These are phyloP conservation scores for Diplogasteroides magnus DNA, from an alignment of 1,140 invertebrate species.

Conservation along the genomic window DNA sequence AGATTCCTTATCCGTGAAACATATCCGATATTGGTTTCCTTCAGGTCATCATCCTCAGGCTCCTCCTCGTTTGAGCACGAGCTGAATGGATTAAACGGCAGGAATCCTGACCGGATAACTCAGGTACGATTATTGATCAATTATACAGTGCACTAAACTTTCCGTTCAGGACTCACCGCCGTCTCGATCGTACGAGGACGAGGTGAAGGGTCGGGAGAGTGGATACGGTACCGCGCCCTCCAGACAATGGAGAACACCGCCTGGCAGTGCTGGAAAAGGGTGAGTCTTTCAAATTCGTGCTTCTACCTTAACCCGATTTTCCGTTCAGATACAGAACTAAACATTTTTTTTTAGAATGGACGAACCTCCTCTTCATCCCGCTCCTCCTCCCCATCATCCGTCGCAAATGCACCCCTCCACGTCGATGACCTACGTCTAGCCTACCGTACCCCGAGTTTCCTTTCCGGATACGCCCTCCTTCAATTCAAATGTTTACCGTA, in stretches of 20 bases:
- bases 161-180: too few relatives aligned
- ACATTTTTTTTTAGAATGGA: neutral
- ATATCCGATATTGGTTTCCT: too few relatives aligned
- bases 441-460: too few relatives aligned
- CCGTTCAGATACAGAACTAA: too few relatives aligned
- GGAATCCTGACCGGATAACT: neutral
- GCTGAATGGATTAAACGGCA: neutral
- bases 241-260: slow-evolving; percentile 24
- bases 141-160: too few relatives aligned
- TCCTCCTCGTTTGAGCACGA: neutral
- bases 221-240: slow-evolving; percentile 28
- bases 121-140: too few relatives aligned
- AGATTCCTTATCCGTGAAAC: neutral
- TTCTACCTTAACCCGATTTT: neutral
- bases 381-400: slow-evolving; percentile 9
- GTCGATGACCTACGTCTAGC: slow-evolving; percentile 28
- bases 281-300: neutral
- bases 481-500: too few relatives aligned
- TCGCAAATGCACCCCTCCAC: too few relatives aligned
- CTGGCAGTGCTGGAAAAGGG: slow-evolving; percentile 21
- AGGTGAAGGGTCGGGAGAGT: slow-evolving; percentile 24
- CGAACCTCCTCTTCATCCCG: neutral
- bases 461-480: too few relatives aligned
- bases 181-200: too few relatives aligned
- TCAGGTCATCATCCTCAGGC: neutral